phyloP scores from a whole-genome alignment of 2,888 invertebrate species.

The Ectropis crepuscularia region DNA sequence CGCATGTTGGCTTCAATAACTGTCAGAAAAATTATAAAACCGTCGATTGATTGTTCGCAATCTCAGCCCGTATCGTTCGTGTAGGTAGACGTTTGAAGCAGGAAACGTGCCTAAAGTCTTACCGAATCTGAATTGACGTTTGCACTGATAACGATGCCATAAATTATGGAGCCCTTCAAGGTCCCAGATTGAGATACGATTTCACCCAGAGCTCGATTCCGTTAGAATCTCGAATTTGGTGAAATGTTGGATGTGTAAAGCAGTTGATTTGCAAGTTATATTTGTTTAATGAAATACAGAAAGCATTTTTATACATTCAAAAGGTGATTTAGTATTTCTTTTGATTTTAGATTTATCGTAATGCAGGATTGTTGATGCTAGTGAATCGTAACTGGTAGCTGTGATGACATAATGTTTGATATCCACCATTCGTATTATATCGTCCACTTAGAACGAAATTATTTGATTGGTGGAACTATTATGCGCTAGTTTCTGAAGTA shows the following conservation, averaged over 20 bases:
- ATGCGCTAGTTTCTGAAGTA: too few species aligned
- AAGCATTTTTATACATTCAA: too few species aligned
- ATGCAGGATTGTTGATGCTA: too few species aligned
- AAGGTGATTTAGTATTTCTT: too few species aligned
- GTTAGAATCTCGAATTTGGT: conserved; percentile 4
- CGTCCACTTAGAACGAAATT: too few species aligned
- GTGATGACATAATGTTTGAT: too few species aligned
- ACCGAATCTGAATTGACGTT: conserved; percentile 46
- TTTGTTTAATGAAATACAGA: neutral
- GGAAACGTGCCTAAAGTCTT: conserved; percentile 38
- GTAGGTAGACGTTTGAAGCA: conserved; percentile 9
- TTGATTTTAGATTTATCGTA: too few species aligned
- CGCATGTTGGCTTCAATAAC: too few species aligned
- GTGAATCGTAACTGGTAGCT: too few species aligned
- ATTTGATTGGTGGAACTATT: too few species aligned
- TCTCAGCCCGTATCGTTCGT: neutral
- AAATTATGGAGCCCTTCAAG: conserved; percentile 32
- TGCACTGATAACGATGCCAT: conserved; percentile 43
- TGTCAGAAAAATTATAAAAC: too few species aligned
- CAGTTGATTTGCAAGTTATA: neutral
- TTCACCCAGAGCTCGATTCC: conserved; percentile 3
- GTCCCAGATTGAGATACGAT: conserved; percentile 18
- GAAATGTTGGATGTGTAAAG: neutral
- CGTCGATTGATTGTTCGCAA: neutral
- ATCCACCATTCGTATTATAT: too few species aligned